phyloP scores from a whole-genome alignment of 2,888 invertebrate genomes.

The Coleophora flavipennella region DNA sequence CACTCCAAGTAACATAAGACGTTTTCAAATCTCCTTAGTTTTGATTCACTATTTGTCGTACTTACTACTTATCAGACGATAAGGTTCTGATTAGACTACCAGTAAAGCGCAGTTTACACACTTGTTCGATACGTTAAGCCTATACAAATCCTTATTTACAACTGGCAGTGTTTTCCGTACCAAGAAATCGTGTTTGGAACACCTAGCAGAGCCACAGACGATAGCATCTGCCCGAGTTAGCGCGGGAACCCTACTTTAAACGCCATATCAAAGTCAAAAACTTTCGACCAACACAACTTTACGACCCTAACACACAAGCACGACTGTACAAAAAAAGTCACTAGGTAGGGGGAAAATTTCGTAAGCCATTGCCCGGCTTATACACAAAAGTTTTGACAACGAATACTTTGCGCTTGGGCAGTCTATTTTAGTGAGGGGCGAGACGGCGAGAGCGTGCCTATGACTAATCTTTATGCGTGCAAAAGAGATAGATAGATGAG shows the following conservation, averaged over 20 bases:
- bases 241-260: constrained; percentile 48
- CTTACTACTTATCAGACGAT: constrained; percentile 22
- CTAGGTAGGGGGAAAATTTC: constrained; percentile 70
- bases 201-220: constrained; percentile 48
- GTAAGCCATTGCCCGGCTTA: constrained; percentile 64
- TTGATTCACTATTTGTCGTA: constrained; percentile 44
- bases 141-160: constrained; percentile 73
- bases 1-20: constrained; percentile 41
- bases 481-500: constrained; percentile 56
- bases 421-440: constrained; percentile 68
- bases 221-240: constrained; percentile 53
- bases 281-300: constrained; percentile 61
- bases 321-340: constrained; percentile 67
- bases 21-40: constrained; percentile 33
- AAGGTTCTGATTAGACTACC: constrained; percentile 17
- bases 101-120: constrained; percentile 42
- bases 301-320: constrained; percentile 59
- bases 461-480: constrained; percentile 40
- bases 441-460: constrained; percentile 46
- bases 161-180: constrained; percentile 69
- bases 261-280: constrained; percentile 47
- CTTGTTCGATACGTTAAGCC: constrained; percentile 66
- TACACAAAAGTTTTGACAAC: constrained; percentile 70
- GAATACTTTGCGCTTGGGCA: constrained; percentile 71
- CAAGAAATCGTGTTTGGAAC: constrained; percentile 50